Evolutionary conservation across 2,888 invertebrate genomes (phyloP).

Genomic region (Clunio marinus): DNA sequence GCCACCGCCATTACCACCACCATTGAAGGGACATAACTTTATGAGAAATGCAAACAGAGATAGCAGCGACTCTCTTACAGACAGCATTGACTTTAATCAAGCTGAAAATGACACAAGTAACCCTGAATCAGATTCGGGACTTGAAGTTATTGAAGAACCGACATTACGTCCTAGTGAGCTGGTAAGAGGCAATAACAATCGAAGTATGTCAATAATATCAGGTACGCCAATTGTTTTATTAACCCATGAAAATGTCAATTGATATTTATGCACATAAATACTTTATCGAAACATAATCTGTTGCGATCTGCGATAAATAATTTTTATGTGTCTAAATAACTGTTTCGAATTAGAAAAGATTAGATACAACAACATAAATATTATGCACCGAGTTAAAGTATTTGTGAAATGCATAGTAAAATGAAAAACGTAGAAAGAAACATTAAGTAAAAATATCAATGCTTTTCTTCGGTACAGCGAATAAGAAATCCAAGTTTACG

Average conservation of each 20-base stretch:
- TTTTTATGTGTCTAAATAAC: no score
- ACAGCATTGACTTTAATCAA: not conserved
- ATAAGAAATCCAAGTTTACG: constrained; percentile 53
- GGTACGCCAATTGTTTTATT: no score
- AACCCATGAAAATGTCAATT: no score
- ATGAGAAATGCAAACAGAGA: constrained; percentile 25
- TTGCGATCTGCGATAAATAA: no score
- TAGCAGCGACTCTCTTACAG: constrained; percentile 40
- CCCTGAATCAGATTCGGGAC: constrained; percentile 50
- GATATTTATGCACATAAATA: no score
- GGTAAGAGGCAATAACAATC: constrained; percentile 56
- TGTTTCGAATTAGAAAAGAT: no score
- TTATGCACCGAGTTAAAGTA: not conserved
- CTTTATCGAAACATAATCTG: no score
- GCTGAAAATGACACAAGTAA: constrained; percentile 41
- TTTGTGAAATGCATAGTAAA: constrained; percentile 29
- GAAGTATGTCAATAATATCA: constrained; percentile 56
- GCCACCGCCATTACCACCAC: constrained; percentile 63
- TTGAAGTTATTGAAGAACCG: constrained; percentile 64
- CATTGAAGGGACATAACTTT: constrained; percentile 40
- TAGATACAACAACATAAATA: no score
- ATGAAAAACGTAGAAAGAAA: constrained; percentile 12
- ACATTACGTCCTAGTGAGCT: constrained; percentile 64
- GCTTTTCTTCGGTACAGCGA: constrained; percentile 47
- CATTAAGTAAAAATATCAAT: constrained; percentile 21